These are phyloP conservation scores for Chiroxiphia lanceolata DNA, from an alignment of 2,797 vertebrate genomes.

Conservation along the genomic window DNA sequence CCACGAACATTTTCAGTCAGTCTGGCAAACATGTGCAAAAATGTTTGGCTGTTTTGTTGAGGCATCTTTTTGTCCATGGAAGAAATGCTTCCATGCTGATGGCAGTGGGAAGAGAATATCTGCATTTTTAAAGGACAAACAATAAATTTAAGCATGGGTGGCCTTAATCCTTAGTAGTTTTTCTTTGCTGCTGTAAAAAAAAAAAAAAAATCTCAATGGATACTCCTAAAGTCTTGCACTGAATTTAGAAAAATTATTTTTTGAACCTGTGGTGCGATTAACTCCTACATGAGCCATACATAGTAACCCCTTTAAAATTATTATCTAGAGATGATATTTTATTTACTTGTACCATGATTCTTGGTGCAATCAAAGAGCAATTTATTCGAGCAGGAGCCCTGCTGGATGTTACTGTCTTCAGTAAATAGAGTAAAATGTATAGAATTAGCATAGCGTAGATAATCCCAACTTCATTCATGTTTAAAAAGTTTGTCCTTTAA, in stretches of 20 bases:
- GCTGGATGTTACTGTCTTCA: constrained; percentile 69
- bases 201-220: constrained; percentile 65
- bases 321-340: constrained; percentile 56
- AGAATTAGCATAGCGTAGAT: constrained; percentile 62
- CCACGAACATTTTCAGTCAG: constrained; percentile 48
- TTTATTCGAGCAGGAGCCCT: constrained; percentile 57
- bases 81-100: constrained; percentile 68
- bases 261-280: constrained; percentile 74
- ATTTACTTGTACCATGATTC: constrained; percentile 52
- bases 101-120: constrained; percentile 67
- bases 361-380: constrained; percentile 37
- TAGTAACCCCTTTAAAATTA: constrained; percentile 51
- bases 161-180: constrained; percentile 79
- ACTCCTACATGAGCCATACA: constrained; percentile 76
- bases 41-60: constrained; percentile 58
- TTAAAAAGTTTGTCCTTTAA: constrained; percentile 77
- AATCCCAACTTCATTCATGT: constrained; percentile 71
- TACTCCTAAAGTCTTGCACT: constrained; percentile 77
- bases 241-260: constrained; percentile 73
- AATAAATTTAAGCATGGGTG: constrained; percentile 80
- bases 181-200: constrained; percentile 76
- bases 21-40: constrained; percentile 70
- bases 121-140: constrained; percentile 78
- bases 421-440: constrained; percentile 64
- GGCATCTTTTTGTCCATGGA: constrained; percentile 65